Percentiles rank a stretch among this genome's conserved stretches.
These are phyloP conservation scores for Ischnus inquisitorius DNA, from an alignment of 2,888 invertebrate genomes.

Conservation along the genomic window DNA sequence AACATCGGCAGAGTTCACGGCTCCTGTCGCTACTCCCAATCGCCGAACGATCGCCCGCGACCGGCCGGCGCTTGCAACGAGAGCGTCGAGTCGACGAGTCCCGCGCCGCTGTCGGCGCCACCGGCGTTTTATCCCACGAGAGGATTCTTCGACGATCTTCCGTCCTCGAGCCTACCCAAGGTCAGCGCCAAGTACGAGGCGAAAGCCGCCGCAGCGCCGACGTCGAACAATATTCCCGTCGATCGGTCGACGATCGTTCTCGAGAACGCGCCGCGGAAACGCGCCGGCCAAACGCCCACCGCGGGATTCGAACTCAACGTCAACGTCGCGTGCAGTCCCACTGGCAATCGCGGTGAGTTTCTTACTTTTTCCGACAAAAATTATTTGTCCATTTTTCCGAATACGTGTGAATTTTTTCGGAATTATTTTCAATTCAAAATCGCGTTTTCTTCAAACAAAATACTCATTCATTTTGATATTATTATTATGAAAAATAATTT, in stretches of 20 bases:
- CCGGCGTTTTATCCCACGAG: constrained; percentile 75
- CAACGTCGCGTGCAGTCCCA: constrained; percentile 80
- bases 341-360: constrained; percentile 78
- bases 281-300: constrained; percentile 72
- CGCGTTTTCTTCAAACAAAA: too few relatives aligned
- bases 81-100: constrained; percentile 53
- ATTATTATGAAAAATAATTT: too few relatives aligned
- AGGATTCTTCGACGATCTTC: constrained; percentile 78
- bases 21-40: constrained; percentile 66
- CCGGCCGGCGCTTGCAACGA: constrained; percentile 58
- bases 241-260: constrained; percentile 34
- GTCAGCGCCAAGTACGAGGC: constrained; percentile 76
- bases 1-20: constrained; percentile 76
- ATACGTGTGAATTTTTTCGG: neutral
- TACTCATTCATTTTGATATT: too few relatives aligned
- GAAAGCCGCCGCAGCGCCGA: constrained; percentile 72
- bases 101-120: constrained; percentile 78
- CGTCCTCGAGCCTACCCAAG: constrained; percentile 40
- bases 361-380: too few relatives aligned
- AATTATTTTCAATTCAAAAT: too few relatives aligned
- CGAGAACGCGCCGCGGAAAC: constrained; percentile 74
- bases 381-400: too few relatives aligned
- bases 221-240: constrained; percentile 59
- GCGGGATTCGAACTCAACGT: constrained; percentile 82
- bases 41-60: constrained; percentile 56